phyloP scores from a whole-genome alignment of 2,888 invertebrate genomes.

The Alsophila aescularia region DNA sequence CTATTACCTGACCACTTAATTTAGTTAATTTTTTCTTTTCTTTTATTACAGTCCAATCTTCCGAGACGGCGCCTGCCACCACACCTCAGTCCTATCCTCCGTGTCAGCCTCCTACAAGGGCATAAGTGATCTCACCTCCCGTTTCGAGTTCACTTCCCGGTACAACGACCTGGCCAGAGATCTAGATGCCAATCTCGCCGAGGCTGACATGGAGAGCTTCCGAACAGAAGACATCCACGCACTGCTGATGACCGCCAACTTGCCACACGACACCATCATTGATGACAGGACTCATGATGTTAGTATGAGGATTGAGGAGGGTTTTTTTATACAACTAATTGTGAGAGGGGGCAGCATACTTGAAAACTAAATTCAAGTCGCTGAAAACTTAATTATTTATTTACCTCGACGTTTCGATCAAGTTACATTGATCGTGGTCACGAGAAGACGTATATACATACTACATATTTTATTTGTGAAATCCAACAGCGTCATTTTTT shows the following conservation, averaged over 20 bases:
- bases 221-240: slow-evolving; percentile 96
- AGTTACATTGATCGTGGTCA: too few relatives aligned
- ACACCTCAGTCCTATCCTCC: slow-evolving; percentile 91
- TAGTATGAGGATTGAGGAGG: slow-evolving; percentile 56
- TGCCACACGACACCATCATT: slow-evolving; percentile 87
- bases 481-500: too few relatives aligned
- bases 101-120: slow-evolving; percentile 92
- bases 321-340: too few relatives aligned
- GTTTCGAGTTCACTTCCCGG: slow-evolving; percentile 85
- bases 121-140: slow-evolving; percentile 83
- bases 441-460: too few relatives aligned
- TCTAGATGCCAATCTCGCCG: slow-evolving; percentile 96
- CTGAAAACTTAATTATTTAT: too few relatives aligned
- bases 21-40: not conserved
- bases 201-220: slow-evolving; percentile 98
- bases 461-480: too few relatives aligned
- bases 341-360: too few relatives aligned
- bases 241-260: slow-evolving; percentile 88
- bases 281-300: slow-evolving; percentile 80
- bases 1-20: too few relatives aligned
- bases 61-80: slow-evolving; percentile 92
- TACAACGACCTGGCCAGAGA: slow-evolving; percentile 95
- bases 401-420: too few relatives aligned
- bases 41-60: slow-evolving; percentile 85
- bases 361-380: too few relatives aligned